Base-by-base conservation (phyloP, 2,888 invertebrate genomes). In the Hirudinaria manillensis region DNA sequence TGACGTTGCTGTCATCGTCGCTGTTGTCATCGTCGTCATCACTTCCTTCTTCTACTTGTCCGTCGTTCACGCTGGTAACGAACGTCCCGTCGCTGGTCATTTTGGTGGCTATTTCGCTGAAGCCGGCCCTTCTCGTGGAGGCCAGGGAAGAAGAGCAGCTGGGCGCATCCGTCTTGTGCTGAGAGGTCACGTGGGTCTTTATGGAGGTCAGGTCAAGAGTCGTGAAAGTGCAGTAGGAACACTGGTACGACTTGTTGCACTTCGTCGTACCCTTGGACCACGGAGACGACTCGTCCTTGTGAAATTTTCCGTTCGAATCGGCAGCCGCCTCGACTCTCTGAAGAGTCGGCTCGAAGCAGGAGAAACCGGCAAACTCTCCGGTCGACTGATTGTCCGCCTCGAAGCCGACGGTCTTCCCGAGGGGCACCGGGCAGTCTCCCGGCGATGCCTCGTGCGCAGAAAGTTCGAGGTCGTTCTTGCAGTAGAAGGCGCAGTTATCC, bases 211-310 rank as follows among this genome's bases (percentile, higher is more conserved):
- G n/a, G 38, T 74, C 68, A 7, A 77, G 76, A 16, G 76, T 75
- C 51, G 74, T 75, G 72, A 66, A 76, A 21, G 76, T 71, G 38
- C 77, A 77, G 38, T 74, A 67, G 34, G 77, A 76, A 29, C 77
- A 77, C 51, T 76, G 76, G 76, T 75, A 77, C 66, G 77, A 77
- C 45, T 70, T 70, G 75, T 75, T 75, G 10, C 21, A 36, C 32
- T 68, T 68, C 7, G 68, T 16, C 4, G n/a, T 34, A 34, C 29
- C 16, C 32, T 68, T 68, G 10, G 7, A 29, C 68, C 34, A 34
- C 3, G 13, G n/a, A 0, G 51, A 38, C 51, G 45, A 4, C 24
- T 29, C 29, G 27, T 29, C 27, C 45, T n/a, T 38, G n/a, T 51
- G n/a, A 13, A 56, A 24, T 24, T 13, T 34, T 65, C 34, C 38